Percentiles rank a stretch among this genome's conserved stretches.
Conservation (phyloP, 1,140 invertebrate species). For the Drosophila paulistorum region DNA sequence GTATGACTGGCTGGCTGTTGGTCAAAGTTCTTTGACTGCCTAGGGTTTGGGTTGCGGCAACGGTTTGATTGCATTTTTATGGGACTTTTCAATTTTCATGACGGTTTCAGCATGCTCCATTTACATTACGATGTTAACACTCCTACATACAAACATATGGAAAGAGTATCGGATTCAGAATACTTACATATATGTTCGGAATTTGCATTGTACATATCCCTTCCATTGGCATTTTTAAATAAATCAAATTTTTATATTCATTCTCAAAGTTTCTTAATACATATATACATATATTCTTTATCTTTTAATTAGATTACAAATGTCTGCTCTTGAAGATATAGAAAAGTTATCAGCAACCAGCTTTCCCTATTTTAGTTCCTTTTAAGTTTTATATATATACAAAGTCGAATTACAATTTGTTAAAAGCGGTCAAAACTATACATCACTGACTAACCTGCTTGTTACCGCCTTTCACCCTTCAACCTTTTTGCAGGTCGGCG, state of each 20-base stretch:
- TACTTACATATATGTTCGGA: not conserved
- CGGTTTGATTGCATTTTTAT: constrained; percentile 20
- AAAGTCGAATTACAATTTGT: not conserved
- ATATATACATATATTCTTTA: not conserved
- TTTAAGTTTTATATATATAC: not conserved
- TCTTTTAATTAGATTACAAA: too few species aligned
- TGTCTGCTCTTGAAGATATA: too few species aligned
- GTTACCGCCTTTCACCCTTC: constrained; percentile 19
- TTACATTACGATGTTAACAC: constrained; percentile 2
- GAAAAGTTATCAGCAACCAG: too few species aligned
- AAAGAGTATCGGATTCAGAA: too few species aligned
- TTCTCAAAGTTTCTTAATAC: too few species aligned
- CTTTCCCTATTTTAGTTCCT: not conserved
- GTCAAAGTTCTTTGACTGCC: constrained; percentile 5
- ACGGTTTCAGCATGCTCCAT: not conserved
- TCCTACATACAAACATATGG: not conserved
- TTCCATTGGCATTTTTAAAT: too few species aligned
- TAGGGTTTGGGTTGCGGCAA: not conserved
- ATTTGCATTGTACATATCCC: too few species aligned
- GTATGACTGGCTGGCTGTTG: not conserved
- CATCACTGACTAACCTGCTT: constrained; percentile 22
- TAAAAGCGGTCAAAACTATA: constrained; percentile 1
- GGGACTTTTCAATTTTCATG: constrained; percentile 16
- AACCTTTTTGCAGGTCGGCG: constrained; percentile 87
- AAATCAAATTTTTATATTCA: too few species aligned